These are phyloP conservation scores for Phortica okadai DNA, from an alignment of 2,888 invertebrate species.

Conservation along the genomic window DNA sequence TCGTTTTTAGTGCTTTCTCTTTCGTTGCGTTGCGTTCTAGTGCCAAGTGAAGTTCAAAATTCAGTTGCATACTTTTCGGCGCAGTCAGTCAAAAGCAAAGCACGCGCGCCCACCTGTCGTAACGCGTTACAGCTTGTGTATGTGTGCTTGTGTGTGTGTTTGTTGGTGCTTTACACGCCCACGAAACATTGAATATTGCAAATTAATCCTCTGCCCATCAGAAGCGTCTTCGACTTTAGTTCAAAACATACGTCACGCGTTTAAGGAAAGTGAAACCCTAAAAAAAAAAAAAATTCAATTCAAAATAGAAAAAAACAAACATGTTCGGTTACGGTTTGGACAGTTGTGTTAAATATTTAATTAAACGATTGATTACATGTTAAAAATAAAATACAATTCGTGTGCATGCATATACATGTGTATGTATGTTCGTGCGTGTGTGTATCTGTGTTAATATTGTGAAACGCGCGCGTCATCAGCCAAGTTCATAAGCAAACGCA, in stretches of 20 bases:
- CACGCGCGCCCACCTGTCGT: slow-evolving; percentile 20
- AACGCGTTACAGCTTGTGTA: neutral
- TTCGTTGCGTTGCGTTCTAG: neutral
- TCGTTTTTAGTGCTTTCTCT: neutral
- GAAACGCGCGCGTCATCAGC: slow-evolving; percentile 15
- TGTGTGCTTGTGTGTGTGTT: slow-evolving; percentile 29
- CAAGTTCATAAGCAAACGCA: neutral
- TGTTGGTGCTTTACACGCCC: slow-evolving; percentile 37
- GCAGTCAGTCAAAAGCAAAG: slow-evolving; percentile 30
- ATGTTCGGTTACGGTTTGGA: too few species aligned
- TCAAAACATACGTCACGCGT: neutral
- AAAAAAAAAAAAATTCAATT: neutral
- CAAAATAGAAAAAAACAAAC: neutral
- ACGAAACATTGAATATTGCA: neutral
- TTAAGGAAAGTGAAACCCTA: neutral
- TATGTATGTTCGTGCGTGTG: slow-evolving; percentile 34
- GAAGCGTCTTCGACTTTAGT: neutral
- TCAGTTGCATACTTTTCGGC: slow-evolving; percentile 66
- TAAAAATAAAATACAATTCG: neutral
- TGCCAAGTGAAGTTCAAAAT: slow-evolving; percentile 38
- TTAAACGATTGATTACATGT: too few species aligned
- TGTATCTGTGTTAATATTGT: slow-evolving; percentile 38
- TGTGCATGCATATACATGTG: neutral
- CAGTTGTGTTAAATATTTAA: too few species aligned
- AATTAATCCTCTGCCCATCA: neutral